phyloP scores from a whole-genome alignment of 2,797 vertebrate genomes.

The Cuniculus paca region DNA sequence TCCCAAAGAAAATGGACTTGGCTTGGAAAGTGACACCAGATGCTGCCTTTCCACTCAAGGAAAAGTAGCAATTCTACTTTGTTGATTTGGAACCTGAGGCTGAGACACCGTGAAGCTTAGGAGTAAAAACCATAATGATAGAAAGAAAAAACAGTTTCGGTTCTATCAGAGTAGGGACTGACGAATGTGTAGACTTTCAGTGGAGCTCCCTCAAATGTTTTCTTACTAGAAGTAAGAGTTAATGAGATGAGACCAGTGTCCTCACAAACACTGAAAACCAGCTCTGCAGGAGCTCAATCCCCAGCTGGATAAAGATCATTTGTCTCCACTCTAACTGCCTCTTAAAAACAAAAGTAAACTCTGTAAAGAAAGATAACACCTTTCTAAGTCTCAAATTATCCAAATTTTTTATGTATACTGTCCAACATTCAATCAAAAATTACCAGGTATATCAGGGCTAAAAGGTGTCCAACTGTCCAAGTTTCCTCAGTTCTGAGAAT shows the following conservation, averaged over 20 bases:
- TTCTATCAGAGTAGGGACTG: neutral
- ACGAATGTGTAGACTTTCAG: too few species aligned
- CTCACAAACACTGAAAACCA: neutral
- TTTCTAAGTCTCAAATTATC: neutral
- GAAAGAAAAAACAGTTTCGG: neutral
- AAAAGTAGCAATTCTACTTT: neutral
- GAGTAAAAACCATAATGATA: neutral
- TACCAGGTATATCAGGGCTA: neutral
- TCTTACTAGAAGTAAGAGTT: neutral
- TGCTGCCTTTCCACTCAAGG: neutral
- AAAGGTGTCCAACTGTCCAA: neutral
- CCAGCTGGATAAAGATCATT: neutral
- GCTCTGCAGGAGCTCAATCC: neutral
- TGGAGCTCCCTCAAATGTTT: neutral
- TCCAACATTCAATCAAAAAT: neutral
- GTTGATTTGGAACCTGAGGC: neutral
- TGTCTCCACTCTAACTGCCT: neutral
- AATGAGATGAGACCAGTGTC: neutral
- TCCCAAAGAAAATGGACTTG: neutral
- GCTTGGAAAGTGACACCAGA: accelerated
- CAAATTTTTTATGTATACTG: neutral
- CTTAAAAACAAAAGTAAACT: neutral
- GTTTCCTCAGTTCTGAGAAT: neutral
- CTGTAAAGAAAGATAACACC: neutral
- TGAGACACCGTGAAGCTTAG: neutral